phyloP scores from a whole-genome alignment of 92 coral and sea anemone species.

The Bergia puertoricense region DNA sequence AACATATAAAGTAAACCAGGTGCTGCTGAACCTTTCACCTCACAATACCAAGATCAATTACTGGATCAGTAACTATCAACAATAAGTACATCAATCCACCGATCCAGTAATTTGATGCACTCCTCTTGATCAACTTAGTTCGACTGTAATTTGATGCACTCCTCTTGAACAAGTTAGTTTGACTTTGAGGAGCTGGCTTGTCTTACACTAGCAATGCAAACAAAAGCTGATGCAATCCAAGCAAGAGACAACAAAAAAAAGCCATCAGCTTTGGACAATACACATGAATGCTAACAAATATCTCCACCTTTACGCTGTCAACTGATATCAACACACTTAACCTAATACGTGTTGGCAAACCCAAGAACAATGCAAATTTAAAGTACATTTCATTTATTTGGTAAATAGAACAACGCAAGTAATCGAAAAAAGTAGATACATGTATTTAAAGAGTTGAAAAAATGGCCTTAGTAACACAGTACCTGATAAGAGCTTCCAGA shows the following conservation, averaged over 20 bases:
- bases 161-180: background rate
- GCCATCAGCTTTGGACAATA: no score
- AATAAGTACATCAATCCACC: background rate
- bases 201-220: background rate
- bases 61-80: background rate
- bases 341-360: no score
- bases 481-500: conserved; percentile 94
- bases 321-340: no score
- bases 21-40: background rate
- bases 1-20: background rate
- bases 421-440: no score
- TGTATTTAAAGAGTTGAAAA: background rate
- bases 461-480: background rate
- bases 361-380: no score
- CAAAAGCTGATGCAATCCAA: background rate
- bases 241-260: no score
- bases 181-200: background rate
- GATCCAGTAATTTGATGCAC: background rate
- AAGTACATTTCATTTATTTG: no score
- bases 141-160: background rate
- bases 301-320: no score
- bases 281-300: no score
- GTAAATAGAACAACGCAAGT: no score
- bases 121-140: background rate
- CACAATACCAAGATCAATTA: background rate